Percentiles rank a stretch among this genome's conserved stretches.
These are phyloP conservation scores for Atta cephalotes DNA, from an alignment of 1,140 invertebrate species.

Conservation along the genomic window DNA sequence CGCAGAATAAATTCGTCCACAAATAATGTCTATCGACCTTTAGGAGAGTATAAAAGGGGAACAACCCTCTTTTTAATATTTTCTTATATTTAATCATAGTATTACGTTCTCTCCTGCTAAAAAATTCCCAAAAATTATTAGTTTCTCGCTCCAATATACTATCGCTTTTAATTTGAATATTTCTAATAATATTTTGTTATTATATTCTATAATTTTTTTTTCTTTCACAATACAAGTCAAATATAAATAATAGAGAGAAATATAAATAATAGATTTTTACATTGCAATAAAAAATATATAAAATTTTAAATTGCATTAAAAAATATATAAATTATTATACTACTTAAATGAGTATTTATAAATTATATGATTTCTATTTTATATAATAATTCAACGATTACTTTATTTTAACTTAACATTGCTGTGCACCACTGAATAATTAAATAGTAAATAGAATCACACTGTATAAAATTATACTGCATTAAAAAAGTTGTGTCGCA, in stretches of 20 bases:
- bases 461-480: background rate
- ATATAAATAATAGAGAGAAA: background rate
- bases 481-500: slow-evolving; percentile 20
- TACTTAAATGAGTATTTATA: background rate
- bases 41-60: slow-evolving; percentile 11
- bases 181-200: background rate
- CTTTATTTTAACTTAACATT: background rate
- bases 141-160: background rate
- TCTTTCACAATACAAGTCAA: background rate
- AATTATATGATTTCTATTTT: background rate
- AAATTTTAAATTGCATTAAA: background rate
- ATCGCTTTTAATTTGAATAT: background rate
- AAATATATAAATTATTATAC: background rate
- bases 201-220: background rate
- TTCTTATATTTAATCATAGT: background rate
- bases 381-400: background rate
- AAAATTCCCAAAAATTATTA: background rate
- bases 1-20: background rate
- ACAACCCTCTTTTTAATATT: background rate
- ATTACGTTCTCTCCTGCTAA: background rate
- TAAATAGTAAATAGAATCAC: slow-evolving; percentile 22
- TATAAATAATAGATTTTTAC: slow-evolving; percentile 7
- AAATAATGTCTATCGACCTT: slow-evolving; percentile 25
- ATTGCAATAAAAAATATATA: background rate
- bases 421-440: background rate